Base-by-base conservation (phyloP, 1,140 invertebrate species). In the Frieseomelitta varia region DNA sequence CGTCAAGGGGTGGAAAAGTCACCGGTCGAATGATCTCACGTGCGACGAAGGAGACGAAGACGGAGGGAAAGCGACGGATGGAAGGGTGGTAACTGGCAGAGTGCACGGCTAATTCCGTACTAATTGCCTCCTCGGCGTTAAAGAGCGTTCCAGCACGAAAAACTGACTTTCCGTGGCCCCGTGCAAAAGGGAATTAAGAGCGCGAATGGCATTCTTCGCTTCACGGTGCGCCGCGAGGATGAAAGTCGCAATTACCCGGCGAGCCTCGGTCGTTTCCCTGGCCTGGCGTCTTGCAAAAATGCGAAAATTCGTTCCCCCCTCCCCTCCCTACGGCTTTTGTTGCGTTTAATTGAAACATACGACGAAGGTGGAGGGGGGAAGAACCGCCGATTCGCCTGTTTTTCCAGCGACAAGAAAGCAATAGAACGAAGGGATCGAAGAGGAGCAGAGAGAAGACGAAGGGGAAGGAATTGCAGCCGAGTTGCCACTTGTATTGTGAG, bases 81-180 rank as follows among this genome's bases (percentile, higher is more conserved):
- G 17, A 21, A 6, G 73, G 15, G 55, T n/a, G 27, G 24, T 47
- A 71, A 55, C 15, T 30, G 58, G 30, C 58, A 71, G 78, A 86
- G 77, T 75, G 85, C 82, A 67, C 79, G 65, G 79, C 68, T 90
- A 87, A 90, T 90, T 90, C 88, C 83, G 56, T n/a, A 79, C 81
- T 90, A 90, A 90, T 90, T 90, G 86, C 88, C 74, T 69, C 47
- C 53, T 76, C 81, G 79, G 75, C 79, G 87, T 58, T 90, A 90
- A 90, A 85, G 77, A 89, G 78, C 88, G 84, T 84, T 88, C 79
- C 73, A 79, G 39, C 68, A 53, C 27, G 79, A 87, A 88, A 88
- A 88, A 90, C 65, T 81, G 69, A 78, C 78, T 89, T 86, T 80
- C 79, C 76, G 63, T 63, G 65, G 65, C 39, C 27, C 53, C 58